Evolutionary conservation across 2,888 invertebrate genomes (phyloP).

Genomic region (Labia minor): DNA sequence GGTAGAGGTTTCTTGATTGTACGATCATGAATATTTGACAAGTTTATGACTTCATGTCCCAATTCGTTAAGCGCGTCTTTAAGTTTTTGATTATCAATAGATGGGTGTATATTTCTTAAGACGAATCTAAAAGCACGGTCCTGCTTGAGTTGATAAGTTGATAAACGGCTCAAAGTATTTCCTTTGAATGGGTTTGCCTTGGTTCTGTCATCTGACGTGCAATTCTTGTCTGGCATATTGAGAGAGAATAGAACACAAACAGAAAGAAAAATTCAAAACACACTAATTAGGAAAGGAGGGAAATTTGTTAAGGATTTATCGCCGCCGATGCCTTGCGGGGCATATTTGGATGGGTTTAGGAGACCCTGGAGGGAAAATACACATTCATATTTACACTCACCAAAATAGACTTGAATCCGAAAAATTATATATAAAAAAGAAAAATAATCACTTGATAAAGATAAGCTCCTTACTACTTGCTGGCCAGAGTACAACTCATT

Average conservation of each 20-base stretch:
- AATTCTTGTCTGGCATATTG: no score
- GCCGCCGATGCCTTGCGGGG: not conserved
- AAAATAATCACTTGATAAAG: no score
- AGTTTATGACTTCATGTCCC: slow-evolving; percentile 24
- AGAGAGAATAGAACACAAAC: no score
- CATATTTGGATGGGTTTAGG: not conserved
- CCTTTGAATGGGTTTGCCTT: no score
- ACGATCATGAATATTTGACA: slow-evolving; percentile 23
- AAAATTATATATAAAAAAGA: no score
- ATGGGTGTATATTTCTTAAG: slow-evolving; percentile 19
- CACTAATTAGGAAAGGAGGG: not conserved
- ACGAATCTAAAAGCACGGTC: slow-evolving; percentile 15
- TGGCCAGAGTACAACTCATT: no score
- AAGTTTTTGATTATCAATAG: slow-evolving; percentile 19
- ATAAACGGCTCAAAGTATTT: no score
- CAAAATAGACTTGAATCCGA: no score
- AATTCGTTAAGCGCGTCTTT: slow-evolving; percentile 22
- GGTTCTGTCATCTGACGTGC: no score
- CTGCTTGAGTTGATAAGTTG: slow-evolving; percentile 17
- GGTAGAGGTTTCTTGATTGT: slow-evolving; percentile 24
- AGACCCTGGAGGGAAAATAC: not conserved
- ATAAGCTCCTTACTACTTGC: no score
- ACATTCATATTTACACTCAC: no score
- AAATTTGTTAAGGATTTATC: not conserved
- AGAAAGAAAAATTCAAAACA: no score